These are phyloP conservation scores for Turritopsis dohrnii DNA, from an alignment of 30 jellyfish, hydroid and myxozoan species.

Conservation along the genomic window DNA sequence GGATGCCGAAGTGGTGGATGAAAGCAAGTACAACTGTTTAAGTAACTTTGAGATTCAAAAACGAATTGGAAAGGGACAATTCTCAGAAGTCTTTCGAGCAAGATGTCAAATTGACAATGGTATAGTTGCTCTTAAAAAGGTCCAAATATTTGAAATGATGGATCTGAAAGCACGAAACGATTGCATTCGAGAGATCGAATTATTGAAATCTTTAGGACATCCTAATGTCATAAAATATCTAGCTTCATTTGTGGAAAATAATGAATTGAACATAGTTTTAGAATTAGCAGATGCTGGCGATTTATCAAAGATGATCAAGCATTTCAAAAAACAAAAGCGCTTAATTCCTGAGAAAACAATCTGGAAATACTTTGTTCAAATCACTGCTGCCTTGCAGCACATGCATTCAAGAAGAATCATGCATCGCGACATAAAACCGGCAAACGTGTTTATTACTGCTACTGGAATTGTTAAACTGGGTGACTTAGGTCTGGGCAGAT, in stretches of 20 bases:
- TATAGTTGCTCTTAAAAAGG: conserved; percentile 86
- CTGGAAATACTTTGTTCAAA: conserved; percentile 95
- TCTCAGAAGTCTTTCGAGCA: conserved; percentile 92
- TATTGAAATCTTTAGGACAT: conserved; percentile 85
- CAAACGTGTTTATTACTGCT: conserved; percentile 93
- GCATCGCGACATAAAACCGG: conserved; percentile 98
- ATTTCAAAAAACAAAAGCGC: conserved; percentile 84
- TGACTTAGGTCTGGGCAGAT: conserved; percentile 91
- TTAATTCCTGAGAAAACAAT: conserved; percentile 91
- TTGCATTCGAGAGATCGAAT: conserved; percentile 92
- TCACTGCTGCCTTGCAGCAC: conserved; percentile 96
- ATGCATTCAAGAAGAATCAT: conserved; percentile 95
- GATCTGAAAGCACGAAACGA: conserved; percentile 96
- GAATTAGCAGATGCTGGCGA: conserved; percentile 99
- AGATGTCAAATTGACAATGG: conserved; percentile 70
- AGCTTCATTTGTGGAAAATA: conserved; percentile 94
- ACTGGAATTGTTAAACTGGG: conserved; percentile 93
- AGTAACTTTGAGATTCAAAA: conserved; percentile 78
- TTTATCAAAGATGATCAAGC: conserved; percentile 94
- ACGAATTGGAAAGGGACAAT: conserved; percentile 95
- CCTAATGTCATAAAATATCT: conserved; percentile 94
- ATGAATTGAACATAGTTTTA: conserved; percentile 83
- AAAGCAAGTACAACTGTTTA: conserved; percentile 75
- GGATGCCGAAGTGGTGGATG: conserved; percentile 56
- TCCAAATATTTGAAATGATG: conserved; percentile 95